Base-by-base conservation (phyloP, 1,140 invertebrate genomes). In the Bombus superbus region DNA sequence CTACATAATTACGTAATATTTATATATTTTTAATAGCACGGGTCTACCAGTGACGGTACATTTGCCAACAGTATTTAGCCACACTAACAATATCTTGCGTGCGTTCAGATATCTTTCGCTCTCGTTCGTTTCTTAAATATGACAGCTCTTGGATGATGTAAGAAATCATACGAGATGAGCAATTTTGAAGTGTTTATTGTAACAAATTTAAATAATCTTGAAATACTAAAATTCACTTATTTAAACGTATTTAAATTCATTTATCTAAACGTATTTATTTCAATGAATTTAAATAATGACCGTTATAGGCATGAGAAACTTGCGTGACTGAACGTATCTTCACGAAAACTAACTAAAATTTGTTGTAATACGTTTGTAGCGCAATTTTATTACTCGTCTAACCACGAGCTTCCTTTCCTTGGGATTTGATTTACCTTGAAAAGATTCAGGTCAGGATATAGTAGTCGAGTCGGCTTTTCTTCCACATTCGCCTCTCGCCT, bases 1-100 rank as follows among this genome's bases (percentile, higher is more conserved):
- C 28, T 85, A 83, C 42, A 68, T 87, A 42, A 44, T 79, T 72
- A 64, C 28, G 38, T 40, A 42, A 84, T 85, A 85, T 64, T 81
- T 80, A 76, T 87, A 68, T 64, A 42, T 28, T 82, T 40, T 71
- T 84, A 57, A 53, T 69, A 25, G 25, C 40, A 59, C 83, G 83
- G 1, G 76, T 84, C 76, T 84, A 84, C 83, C 83, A 84, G 83
- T 71, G 74, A 42, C n/a, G 25, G 28, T 66, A 38, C 6, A 38
- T 71, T 84, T 42, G 38, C 3, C 10, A 13, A 42, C 3, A n/a
- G 2, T 28, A 15, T 53, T 53, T 53, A 53, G 5, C 5, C 18
- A 53, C 47, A 18, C 47, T 15, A 22, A 62, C 13, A n/a, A n/a
- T 44, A 11, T 57, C 57, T 77, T 25, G 62, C 42, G 25, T 38